These are phyloP conservation scores for Picathartes gymnocephalus DNA, from an alignment of 2,113 vertebrate genomes.

Conservation along the genomic window DNA sequence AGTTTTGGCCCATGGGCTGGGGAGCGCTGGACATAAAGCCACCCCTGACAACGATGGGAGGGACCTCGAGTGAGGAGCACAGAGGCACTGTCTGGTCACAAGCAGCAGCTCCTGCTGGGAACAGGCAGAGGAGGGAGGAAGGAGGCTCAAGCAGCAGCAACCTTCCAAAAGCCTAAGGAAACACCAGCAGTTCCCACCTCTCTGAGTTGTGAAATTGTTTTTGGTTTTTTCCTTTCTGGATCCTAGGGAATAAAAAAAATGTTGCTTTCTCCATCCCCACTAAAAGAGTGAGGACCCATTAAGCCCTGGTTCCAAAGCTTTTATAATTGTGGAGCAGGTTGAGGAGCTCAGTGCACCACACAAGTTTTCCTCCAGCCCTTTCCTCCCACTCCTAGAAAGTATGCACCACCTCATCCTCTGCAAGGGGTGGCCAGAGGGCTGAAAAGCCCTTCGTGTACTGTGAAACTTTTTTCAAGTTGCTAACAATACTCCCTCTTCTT, in stretches of 20 bases:
- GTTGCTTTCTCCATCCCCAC: background rate
- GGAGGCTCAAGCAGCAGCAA: background rate
- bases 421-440: background rate
- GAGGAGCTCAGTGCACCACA: background rate
- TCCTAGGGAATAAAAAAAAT: background rate
- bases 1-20: background rate
- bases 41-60: background rate
- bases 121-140: background rate
- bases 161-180: background rate
- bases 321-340: background rate
- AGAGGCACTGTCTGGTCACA: background rate
- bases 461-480: background rate
- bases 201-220: background rate
- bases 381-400: background rate
- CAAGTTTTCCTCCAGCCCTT: background rate
- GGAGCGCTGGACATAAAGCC: fast-evolving
- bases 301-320: background rate
- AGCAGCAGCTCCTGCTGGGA: background rate
- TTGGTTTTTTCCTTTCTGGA: background rate
- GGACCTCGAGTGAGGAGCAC: fast-evolving
- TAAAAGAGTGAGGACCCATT: background rate
- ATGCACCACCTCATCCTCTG: background rate
- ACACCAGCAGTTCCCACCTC: background rate
- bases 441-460: background rate
- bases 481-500: background rate